phyloP scores from a whole-genome alignment of 2,113 vertebrate genomes.

The Barbus barbus region DNA sequence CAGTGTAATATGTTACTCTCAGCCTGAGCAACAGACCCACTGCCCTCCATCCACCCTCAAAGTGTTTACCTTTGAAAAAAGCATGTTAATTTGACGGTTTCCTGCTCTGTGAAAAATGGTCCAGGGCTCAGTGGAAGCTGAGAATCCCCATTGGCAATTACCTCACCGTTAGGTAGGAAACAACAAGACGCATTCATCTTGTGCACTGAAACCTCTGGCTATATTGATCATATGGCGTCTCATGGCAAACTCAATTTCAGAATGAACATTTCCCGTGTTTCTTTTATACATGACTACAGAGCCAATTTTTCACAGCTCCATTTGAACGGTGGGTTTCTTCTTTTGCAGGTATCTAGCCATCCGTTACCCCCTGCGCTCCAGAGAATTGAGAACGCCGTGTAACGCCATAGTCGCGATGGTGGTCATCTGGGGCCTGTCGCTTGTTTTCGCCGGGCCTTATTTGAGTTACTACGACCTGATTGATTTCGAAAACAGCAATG shows the following conservation, averaged over 20 bases:
- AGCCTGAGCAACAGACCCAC: conserved; percentile 37
- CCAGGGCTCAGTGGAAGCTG: conserved; percentile 30
- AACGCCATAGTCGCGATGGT: conserved; percentile 81
- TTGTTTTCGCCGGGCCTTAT: conserved; percentile 84
- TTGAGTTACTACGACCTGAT: conserved; percentile 86
- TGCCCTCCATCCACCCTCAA: conserved; percentile 22
- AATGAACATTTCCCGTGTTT: not conserved
- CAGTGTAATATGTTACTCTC: conserved; percentile 53
- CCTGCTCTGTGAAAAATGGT: conserved; percentile 42
- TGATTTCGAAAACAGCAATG: conserved; percentile 80
- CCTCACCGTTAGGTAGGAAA: conserved; percentile 33
- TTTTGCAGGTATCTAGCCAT: conserved; percentile 83
- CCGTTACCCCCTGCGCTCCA: conserved; percentile 82
- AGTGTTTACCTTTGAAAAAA: no score
- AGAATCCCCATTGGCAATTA: conserved; percentile 49
- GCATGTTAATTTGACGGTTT: conserved; percentile 36
- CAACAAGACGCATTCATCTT: conserved; percentile 26
- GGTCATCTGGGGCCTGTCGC: conserved; percentile 84
- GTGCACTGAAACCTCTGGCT: conserved; percentile 28
- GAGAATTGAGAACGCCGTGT: conserved; percentile 81
- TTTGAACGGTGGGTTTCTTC: conserved; percentile 16
- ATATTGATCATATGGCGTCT: not conserved
- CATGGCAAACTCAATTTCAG: not conserved
- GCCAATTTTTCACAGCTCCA: not conserved
- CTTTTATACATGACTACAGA: not conserved